Conservation (phyloP, 2,888 invertebrate genomes). For the Ophion ellenae region DNA sequence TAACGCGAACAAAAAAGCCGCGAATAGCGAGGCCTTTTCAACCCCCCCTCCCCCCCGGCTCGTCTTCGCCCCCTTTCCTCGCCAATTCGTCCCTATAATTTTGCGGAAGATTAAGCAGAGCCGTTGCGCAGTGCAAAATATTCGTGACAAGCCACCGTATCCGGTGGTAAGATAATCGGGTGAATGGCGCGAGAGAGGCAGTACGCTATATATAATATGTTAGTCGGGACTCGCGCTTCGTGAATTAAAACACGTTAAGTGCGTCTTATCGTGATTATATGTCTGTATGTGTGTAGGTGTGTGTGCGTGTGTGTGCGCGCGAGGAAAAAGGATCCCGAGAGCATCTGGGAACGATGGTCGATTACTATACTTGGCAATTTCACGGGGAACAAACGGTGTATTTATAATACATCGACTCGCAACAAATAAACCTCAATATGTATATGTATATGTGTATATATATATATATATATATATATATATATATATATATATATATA, state of each 20-base stretch:
- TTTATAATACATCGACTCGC: conserved; percentile 66
- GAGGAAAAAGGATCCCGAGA: conserved; percentile 12
- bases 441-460: conserved; percentile 16
- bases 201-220: conserved; percentile 31
- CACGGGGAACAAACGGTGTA: conserved; percentile 70
- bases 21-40: conserved; percentile 37
- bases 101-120: conserved; percentile 64
- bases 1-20: conserved; percentile 55
- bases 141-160: conserved; percentile 66
- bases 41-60: background rate
- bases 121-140: conserved; percentile 61
- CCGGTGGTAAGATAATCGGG: conserved; percentile 62
- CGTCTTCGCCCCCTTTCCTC: conserved; percentile 41
- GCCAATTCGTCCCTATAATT: conserved; percentile 56
- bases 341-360: conserved; percentile 53
- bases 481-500: background rate
- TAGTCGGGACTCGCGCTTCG: conserved; percentile 28
- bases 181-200: conserved; percentile 58
- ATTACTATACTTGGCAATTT: conserved; percentile 70
- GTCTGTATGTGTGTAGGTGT: conserved; percentile 10
- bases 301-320: background rate
- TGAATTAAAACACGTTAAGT: conserved; percentile 55
- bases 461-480: conserved; percentile 6
- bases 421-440: conserved; percentile 43
- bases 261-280: conserved; percentile 45